Base-by-base conservation (phyloP, 2,888 invertebrate genomes). In the Venusia cambrica region DNA sequence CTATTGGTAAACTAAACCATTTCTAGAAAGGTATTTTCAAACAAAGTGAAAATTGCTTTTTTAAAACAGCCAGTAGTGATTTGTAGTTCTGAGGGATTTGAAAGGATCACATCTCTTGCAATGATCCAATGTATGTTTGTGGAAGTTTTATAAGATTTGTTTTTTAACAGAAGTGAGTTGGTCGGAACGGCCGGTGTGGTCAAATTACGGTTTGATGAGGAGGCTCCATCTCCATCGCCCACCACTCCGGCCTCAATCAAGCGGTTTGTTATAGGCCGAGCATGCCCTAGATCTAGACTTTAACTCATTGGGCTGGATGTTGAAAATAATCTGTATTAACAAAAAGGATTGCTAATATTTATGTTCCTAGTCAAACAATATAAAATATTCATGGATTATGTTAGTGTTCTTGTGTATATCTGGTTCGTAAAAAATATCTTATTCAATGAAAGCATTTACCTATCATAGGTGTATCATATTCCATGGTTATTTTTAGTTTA, bases 131-230 rank as follows among this genome's bases (percentile, higher is more conserved):
- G n/a, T n/a, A n/a, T n/a, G n/a, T n/a, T 6, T 11, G 6, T 3
- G 2, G 11, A 16, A 30, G 4, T 15, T 26, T 31, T 13, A 29
- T 27, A 16, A 29, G 20, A 28, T 32, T 5, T 36, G 14, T 47
- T 63, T 57, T 56, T 73, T 81, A 79, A 85, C 87, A 88, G 90
- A 88, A 89, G 89, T 88, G 90, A 90, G 73, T 87, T 90, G 75
- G 83, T 88, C 58, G 90, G 90, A 51, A 88, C 89, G 47, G 88
- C 89, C 48, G 90, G 90, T 71, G 88, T 89, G 68, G 89, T 90
- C 73, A 90, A 89, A 83, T 80, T 89, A 56, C 83, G 71, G 53
- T 79, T 80, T 66, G 88, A 88, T 57, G 88, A 87, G 61, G 87
- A 87, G 61, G 80, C 74, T 40, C 84, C 84, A 1, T 84, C 87